Evolutionary conservation across 2,113 vertebrate genomes (phyloP), one percentile per base, ranked within the genome.

Genomic region (Odocoileus hemionus): DNA sequence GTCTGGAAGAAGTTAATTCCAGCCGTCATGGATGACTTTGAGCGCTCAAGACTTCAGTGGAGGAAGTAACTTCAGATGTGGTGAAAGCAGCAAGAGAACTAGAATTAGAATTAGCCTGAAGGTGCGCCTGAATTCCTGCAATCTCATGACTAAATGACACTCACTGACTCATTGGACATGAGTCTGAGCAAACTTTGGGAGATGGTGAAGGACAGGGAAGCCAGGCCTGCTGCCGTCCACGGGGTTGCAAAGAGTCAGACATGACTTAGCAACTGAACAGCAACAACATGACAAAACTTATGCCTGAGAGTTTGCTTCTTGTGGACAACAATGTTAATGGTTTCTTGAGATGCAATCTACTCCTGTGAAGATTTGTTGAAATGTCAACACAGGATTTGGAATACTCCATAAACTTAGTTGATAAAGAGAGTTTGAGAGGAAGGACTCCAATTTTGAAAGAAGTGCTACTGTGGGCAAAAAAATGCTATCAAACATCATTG

Each of bases 141-240:
- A 0, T 15, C n/a, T 26, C 7, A 16, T 5, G 33, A 26, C n/a
- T 36, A 1, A 55, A 1, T 43, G 70, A 4, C 70, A 0, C 26
- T 23, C 39, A 14, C 39, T 76, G 39, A 15, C 39, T 43, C 70
- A 76, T 0, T 0, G 1, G 23, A 76, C 23, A 26, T 14, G 70
- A 43, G 70, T 76, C 3, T 76, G 70, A 76, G 39, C 70, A 43
- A 14, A 26, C 70, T 26, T 7, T 7, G 23, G 70, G 70, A 76
- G 70, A 3, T 26, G 70, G 70, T 14, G 70, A 43, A 76, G 70
- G 39, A 43, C 70, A 43, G 70, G 70, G 70, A 76, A 76, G 70
- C 70, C 25, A 0, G 3, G 12, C 3, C 0, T 76, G 36, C 39
- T 76, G 39, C 6, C 0, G 12, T 76, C 70, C 39, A 14, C 0